These are phyloP conservation scores for Mechanitis mazaeus DNA, from an alignment of 2,888 invertebrate species.

Conservation along the genomic window DNA sequence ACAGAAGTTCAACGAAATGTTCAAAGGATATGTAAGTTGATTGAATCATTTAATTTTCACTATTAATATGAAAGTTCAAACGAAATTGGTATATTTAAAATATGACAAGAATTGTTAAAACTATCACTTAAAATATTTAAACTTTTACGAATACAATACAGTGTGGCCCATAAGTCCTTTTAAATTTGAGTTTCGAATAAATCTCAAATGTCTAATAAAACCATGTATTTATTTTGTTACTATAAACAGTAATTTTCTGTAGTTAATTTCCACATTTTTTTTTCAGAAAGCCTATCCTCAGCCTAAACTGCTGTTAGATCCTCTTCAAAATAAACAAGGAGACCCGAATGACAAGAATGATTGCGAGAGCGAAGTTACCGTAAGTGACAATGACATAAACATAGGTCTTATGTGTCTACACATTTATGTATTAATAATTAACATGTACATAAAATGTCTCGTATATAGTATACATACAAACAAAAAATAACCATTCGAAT, in stretches of 20 bases:
- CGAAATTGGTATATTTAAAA: no score
- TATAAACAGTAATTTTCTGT: background rate
- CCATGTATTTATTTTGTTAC: no score
- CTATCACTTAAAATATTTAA: no score
- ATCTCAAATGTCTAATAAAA: no score
- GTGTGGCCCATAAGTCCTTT: no score
- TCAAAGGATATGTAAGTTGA: conserved; percentile 47
- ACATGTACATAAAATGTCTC: background rate
- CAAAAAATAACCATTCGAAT: no score
- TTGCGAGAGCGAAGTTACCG: conserved; percentile 48
- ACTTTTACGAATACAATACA: no score
- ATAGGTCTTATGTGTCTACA: no score
- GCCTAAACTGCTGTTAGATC: conserved; percentile 42
- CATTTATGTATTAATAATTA: background rate
- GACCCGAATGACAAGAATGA: conserved; percentile 49
- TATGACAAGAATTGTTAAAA: no score
- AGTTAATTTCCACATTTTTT: background rate
- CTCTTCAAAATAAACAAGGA: conserved; percentile 47
- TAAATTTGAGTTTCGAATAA: no score
- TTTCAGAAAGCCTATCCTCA: conserved; percentile 47
- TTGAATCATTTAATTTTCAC: background rate
- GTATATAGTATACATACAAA: no score
- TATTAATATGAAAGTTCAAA: background rate
- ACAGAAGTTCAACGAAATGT: conserved; percentile 47
- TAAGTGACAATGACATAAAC: conserved; percentile 32